Conservation (phyloP, 1,140 invertebrate species). For the Hermatobates lingyangjiaoensis region DNA sequence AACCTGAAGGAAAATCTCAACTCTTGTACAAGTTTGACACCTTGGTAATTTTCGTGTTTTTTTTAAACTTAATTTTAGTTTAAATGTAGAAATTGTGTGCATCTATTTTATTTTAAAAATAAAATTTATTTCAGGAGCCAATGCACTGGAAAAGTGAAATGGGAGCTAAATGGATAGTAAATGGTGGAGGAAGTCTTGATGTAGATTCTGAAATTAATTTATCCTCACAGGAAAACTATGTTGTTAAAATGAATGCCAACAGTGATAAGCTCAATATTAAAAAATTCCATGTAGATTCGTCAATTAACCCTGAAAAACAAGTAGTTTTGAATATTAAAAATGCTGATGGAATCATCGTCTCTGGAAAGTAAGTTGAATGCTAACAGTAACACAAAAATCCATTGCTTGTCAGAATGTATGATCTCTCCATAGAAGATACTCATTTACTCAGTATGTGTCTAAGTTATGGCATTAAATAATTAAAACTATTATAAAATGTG, state of each 20-base stretch:
- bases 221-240: slow-evolving; percentile 40
- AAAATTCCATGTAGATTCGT: slow-evolving; percentile 35
- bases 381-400: too few species aligned
- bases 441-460: too few species aligned
- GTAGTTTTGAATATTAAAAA: background rate
- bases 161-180: slow-evolving; percentile 14
- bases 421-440: too few species aligned
- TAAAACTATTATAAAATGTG: too few species aligned
- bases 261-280: slow-evolving; percentile 41
- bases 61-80: background rate
- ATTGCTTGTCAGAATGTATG: too few species aligned
- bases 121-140: slow-evolving; percentile 6
- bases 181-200: slow-evolving; percentile 17
- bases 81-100: background rate
- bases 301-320: background rate
- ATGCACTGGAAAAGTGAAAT: slow-evolving; percentile 5
- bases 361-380: background rate
- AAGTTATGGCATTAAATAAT: too few species aligned
- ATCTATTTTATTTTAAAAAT: background rate
- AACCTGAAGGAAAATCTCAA: slow-evolving; percentile 15
- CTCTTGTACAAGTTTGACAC: slow-evolving; percentile 12
- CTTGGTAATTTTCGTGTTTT: slow-evolving; percentile 4
- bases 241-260: slow-evolving; percentile 38
- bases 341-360: background rate
- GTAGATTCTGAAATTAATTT: slow-evolving; percentile 32